Percentiles rank a stretch among this genome's conserved stretches.
phyloP scores from a whole-genome alignment of 2,797 vertebrate genomes.

The Bucorvus abyssinicus region DNA sequence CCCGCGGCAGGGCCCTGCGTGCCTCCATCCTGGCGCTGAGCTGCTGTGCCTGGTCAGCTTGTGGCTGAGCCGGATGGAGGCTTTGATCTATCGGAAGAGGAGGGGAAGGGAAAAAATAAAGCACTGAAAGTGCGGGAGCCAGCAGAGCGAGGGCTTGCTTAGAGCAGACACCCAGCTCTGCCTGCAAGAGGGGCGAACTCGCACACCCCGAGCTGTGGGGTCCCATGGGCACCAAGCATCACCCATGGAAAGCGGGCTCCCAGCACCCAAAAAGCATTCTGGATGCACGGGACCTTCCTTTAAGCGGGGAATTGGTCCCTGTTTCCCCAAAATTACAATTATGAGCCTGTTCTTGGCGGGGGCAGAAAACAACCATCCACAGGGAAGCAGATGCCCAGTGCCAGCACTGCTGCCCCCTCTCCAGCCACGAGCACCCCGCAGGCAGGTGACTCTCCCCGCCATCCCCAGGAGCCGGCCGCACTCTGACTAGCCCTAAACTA shows the following conservation, averaged over 20 bases:
- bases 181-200: neutral
- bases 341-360: fast-evolving
- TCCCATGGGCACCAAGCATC: neutral
- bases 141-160: neutral
- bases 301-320: neutral
- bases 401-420: fast-evolving
- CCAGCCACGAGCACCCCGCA: fast-evolving
- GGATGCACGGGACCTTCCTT: neutral
- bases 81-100: slow-evolving; percentile 70
- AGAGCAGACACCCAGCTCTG: neutral
- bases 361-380: fast-evolving
- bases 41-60: slow-evolving; percentile 15
- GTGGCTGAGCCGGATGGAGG: slow-evolving; percentile 26
- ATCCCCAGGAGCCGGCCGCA: neutral
- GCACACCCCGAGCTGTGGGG: fast-evolving
- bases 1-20: neutral
- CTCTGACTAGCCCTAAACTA: slow-evolving; percentile 28
- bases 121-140: neutral
- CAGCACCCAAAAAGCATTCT: neutral
- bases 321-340: neutral
- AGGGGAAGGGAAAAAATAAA: slow-evolving; percentile 65
- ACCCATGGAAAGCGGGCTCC: neutral
- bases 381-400: neutral
- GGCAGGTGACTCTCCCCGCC: neutral
- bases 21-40: neutral